Conservation (phyloP, 1,140 invertebrate genomes). For the Drosophila erecta region DNA sequence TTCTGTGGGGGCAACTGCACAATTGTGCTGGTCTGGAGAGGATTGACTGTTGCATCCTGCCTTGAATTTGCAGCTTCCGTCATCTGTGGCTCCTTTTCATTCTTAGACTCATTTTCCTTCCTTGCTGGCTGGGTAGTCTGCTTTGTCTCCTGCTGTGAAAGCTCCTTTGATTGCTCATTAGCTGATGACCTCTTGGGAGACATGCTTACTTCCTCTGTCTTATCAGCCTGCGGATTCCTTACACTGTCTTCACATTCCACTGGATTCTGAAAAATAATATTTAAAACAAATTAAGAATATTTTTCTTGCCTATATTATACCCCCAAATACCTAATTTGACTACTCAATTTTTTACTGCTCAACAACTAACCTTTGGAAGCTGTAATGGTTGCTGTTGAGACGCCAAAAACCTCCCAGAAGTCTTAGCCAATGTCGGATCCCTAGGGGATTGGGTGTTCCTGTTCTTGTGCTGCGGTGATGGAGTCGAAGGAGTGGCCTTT, state of each 20-base stretch:
- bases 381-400: conserved; percentile 32
- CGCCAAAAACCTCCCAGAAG: conserved; percentile 37
- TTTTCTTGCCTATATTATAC: too few species aligned
- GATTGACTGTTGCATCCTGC: background rate
- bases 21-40: conserved; percentile 21
- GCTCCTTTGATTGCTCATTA: background rate
- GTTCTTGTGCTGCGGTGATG: conserved; percentile 20
- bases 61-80: background rate
- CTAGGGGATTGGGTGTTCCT: conserved; percentile 8
- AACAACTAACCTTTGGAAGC: conserved; percentile 43
- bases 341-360: conserved; percentile 2
- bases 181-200: conserved; percentile 1
- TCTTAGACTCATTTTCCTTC: background rate
- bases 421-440: conserved; percentile 25
- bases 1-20: conserved; percentile 21
- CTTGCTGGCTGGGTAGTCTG: background rate
- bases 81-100: background rate
- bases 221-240: background rate
- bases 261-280: conserved; percentile 3
- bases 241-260: conserved; percentile 2
- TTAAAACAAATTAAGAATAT: too few species aligned
- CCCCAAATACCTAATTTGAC: background rate
- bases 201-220: background rate
- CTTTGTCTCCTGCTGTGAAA: background rate
- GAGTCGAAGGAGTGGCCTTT: conserved; percentile 5